Evolutionary conservation across 2,888 invertebrate species (phyloP), one percentile per base, ranked within the genome.

Genomic region (Pomacea canaliculata): DNA sequence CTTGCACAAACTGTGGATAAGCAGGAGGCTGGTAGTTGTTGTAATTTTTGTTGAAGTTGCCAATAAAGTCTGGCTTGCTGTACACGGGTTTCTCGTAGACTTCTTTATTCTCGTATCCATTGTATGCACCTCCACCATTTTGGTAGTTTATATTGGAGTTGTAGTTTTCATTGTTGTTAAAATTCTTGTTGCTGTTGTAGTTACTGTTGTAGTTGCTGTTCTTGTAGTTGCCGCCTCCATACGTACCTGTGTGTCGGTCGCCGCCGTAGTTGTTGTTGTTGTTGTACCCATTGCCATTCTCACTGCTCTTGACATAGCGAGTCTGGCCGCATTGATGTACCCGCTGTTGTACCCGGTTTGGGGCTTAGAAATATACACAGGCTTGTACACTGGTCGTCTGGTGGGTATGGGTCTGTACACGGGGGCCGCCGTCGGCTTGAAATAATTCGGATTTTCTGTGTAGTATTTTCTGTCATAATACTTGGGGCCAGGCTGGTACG

Each of bases 1-100:
- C 51, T 7, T 56, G 51, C 16, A 56, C 16, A 4, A 16, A 56
- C 51, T 56, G 51, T 56, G 16, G 51, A 16, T 56, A 56, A 16
- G 51, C 51, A 16, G 51, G 51, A 13, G 51, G 51, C 8, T 56
- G 51, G 51, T 13, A 56, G 51, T 56, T 67, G 37, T 67, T 68
- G 46, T 68, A 68, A 19, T 68, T 68, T 37, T 68, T 68, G 68
- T 68, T 68, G 68, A 51, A 68, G 48, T 48, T 59, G 56, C 16
- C 23, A 7, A 23, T 27, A 56, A 7, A 13, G 70, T 70, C n/a
- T 12, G 13, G 48, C 19, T 48, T 48, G 48, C 49, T 18, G 19
- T 48, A n/a, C 19, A 18, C 48, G 37, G 46, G 46, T 19, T 48
- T 48, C 12, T 7, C n/a, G 51, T 70, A 48, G 19, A n/a, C 12